Percentiles rank a stretch among this genome's conserved stretches.
These are phyloP conservation scores for Delichon dasypus DNA, from an alignment of 2,797 vertebrate species.

Conservation along the genomic window DNA sequence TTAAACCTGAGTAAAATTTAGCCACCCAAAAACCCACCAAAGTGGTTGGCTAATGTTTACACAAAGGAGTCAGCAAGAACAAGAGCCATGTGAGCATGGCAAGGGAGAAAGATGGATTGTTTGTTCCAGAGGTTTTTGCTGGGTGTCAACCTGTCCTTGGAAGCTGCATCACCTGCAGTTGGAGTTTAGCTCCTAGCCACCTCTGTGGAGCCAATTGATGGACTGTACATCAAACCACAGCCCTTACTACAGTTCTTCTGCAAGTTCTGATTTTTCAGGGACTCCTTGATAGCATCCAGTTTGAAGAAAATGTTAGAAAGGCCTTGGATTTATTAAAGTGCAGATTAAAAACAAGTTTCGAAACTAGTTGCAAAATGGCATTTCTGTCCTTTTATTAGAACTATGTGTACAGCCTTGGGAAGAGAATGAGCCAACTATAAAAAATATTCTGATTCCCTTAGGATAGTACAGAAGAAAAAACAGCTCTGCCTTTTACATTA, in stretches of 20 bases:
- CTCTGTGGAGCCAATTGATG: background rate
- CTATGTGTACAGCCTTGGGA: background rate
- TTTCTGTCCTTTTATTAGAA: conserved; percentile 43
- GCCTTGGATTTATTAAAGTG: conserved; percentile 2
- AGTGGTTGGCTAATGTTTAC: background rate
- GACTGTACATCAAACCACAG: background rate
- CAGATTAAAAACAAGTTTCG: conserved; percentile 15
- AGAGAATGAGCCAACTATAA: background rate
- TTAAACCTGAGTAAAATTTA: background rate
- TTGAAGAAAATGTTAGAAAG: conserved; percentile 19
- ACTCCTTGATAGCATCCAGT: background rate
- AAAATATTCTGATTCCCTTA: background rate
- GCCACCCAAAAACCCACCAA: background rate
- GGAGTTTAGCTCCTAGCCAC: background rate
- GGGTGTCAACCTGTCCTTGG: background rate
- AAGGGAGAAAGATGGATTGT: background rate
- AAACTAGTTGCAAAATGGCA: conserved; percentile 41
- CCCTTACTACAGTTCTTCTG: background rate
- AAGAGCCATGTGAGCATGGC: rapidly evolving
- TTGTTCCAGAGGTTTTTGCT: background rate
- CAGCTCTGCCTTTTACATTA: background rate
- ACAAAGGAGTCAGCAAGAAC: background rate
- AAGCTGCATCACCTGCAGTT: background rate
- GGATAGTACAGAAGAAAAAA: background rate
- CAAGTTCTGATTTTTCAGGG: background rate